Evolutionary conservation across 1,140 invertebrate genomes (phyloP), one percentile per base, ranked within the genome.

Genomic region (Brachionus angularis): DNA sequence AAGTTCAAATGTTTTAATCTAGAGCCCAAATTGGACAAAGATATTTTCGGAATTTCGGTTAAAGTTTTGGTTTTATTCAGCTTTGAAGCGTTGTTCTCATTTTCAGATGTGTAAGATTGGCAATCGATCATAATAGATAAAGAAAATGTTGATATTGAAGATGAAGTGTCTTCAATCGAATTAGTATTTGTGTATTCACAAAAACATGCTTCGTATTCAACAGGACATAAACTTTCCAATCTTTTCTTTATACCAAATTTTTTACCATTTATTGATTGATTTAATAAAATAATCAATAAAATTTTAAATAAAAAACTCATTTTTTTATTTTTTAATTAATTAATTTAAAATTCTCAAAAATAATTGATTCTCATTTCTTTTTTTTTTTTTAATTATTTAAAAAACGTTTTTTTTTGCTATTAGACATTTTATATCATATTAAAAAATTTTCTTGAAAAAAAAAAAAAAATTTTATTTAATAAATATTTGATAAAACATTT

Each of bases 181-280:
- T 58, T 58, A 23, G 53, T 31, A 58, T 58, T 58, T 16, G 33
- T 58, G 39, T 58, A 58, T 23, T 58, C 53, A 23, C 53, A 58
- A 31, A 31, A 58, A 36, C 53, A 58, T 58, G 33, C 16, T 39
- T 58, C 53, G 21, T 58, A 58, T 18, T 58, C 53, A 21, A 14
- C 27, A 10, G 53, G 53, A n/a, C 53, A 58, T 36, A 58, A 10
- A 58, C 39, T 58, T 58, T 58, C 53, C 10, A 21, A 34, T 39
- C 53, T 31, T 12, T 10, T 58, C 39, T 23, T 58, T 5, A 12
- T 36, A 33, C 33, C 16, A 36, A 8, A 18, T 12, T 23, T 8
- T 29, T 18, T 18, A 12, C 53, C 16, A 21, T 8, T 39, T n/a
- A n/a, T n/a, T n/a, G n/a, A n/a, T n/a, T n/a, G n/a, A n/a, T n/a